Evolutionary conservation across 2,113 vertebrate genomes (phyloP).

Genomic region (Carassius auratus): DNA sequence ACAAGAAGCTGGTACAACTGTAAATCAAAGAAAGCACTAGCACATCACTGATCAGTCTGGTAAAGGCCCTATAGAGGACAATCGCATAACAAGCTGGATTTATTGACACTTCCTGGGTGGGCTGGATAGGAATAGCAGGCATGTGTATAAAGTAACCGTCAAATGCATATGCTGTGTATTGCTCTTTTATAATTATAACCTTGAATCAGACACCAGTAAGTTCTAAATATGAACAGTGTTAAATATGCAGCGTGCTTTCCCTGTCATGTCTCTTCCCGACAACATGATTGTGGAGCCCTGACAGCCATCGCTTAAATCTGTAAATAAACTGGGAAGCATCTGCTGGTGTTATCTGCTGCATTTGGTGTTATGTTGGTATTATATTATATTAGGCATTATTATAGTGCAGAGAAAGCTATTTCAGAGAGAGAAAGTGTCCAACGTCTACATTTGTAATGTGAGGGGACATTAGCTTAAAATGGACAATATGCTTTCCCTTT

Average conservation of each 20-base stretch:
- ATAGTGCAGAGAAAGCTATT: background rate
- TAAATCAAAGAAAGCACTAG: constrained; percentile 26
- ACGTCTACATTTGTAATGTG: background rate
- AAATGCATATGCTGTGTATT: background rate
- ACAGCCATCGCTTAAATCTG: constrained; percentile 8
- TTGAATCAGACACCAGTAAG: background rate
- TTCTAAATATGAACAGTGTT: constrained; percentile 48
- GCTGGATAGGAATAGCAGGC: background rate
- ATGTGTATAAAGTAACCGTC: background rate
- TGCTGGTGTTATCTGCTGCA: constrained; percentile 7
- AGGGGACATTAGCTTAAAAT: background rate
- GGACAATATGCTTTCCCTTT: background rate
- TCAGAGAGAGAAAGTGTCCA: background rate
- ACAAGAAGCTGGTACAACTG: background rate
- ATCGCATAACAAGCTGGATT: background rate
- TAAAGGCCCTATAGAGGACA: background rate
- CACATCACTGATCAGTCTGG: background rate
- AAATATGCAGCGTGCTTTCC: constrained; percentile 23
- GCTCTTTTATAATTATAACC: constrained; percentile 10
- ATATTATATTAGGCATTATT: no score
- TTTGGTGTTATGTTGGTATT: background rate
- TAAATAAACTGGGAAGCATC: constrained; percentile 27
- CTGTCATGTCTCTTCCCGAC: background rate
- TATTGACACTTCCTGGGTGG: constrained; percentile 1
- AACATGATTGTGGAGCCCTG: background rate